phyloP scores from a whole-genome alignment of 2,797 vertebrate genomes.

The Pteronotus mesoamericanus region DNA sequence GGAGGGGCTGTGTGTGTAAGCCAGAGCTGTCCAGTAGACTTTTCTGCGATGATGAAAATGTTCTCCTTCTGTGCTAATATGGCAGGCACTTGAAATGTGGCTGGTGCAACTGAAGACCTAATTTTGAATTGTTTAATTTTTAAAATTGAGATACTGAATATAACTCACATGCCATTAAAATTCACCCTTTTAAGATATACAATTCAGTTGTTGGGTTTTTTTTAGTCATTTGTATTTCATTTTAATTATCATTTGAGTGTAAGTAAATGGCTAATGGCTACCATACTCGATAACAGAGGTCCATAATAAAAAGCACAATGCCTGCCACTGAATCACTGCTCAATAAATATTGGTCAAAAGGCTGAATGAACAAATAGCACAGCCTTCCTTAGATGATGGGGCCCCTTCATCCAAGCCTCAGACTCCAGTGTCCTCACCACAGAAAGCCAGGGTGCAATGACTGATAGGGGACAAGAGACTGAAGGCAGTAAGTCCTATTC shows the following conservation, averaged over 20 bases:
- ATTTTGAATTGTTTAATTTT: neutral
- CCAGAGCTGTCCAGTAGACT: neutral
- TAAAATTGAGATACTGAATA: neutral
- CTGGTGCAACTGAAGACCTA: neutral
- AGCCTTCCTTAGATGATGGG: neutral
- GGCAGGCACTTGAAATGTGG: neutral
- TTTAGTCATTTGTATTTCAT: neutral
- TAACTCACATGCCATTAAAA: neutral
- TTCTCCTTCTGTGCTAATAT: neutral
- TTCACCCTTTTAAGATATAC: neutral
- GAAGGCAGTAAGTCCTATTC: rapidly evolving
- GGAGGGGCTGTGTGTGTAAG: neutral
- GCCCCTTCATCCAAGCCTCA: neutral
- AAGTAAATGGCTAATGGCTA: neutral
- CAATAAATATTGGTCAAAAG: neutral
- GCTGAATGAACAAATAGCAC: neutral
- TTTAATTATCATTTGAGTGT: neutral
- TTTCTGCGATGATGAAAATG: neutral
- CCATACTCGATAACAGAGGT: neutral
- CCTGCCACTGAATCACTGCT: neutral
- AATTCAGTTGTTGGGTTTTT: neutral
- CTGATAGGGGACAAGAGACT: neutral
- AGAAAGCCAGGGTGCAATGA: neutral
- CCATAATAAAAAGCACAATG: neutral
- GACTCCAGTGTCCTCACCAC: neutral